Evolutionary conservation across 2,797 vertebrate genomes (phyloP).

Genomic region (Merluccius polli): DNA sequence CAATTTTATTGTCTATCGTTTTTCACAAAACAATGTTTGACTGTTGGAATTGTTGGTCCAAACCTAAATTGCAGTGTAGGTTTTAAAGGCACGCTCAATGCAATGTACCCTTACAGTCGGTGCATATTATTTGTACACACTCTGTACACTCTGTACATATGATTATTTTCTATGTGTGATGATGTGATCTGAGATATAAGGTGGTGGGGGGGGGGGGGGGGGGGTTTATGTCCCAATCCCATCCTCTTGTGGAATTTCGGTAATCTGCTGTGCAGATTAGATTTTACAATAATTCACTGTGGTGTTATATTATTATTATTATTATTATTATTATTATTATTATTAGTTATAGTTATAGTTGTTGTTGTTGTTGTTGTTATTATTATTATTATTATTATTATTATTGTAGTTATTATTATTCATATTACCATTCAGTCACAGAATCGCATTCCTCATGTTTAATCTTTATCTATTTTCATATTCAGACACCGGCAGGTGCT

Average conservation of each 20-base stretch:
- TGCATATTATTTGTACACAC: too few relatives aligned
- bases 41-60: too few relatives aligned
- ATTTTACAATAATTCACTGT: constrained; percentile 60
- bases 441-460: constrained; percentile 55
- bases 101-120: too few relatives aligned
- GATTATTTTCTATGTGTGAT: too few relatives aligned
- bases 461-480: constrained; percentile 62
- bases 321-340: constrained; percentile 58
- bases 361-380: background rate
- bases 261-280: constrained; percentile 71
- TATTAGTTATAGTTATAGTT: too few relatives aligned
- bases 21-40: too few relatives aligned
- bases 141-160: too few relatives aligned
- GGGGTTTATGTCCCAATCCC: constrained; percentile 63
- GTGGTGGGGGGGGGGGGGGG: constrained; percentile 59
- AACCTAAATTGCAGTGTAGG: too few relatives aligned
- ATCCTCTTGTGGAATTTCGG: constrained; percentile 68
- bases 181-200: constrained; percentile 43
- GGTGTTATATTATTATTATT: constrained; percentile 34
- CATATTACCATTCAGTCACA: constrained; percentile 29
- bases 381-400: constrained; percentile 49
- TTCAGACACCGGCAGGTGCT: constrained; percentile 50
- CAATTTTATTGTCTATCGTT: too few relatives aligned
- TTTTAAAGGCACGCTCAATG: too few relatives aligned
- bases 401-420: constrained; percentile 10